Evolutionary conservation across 2,797 vertebrate genomes (phyloP).

Genomic region (Knipowitschia caucasica): DNA sequence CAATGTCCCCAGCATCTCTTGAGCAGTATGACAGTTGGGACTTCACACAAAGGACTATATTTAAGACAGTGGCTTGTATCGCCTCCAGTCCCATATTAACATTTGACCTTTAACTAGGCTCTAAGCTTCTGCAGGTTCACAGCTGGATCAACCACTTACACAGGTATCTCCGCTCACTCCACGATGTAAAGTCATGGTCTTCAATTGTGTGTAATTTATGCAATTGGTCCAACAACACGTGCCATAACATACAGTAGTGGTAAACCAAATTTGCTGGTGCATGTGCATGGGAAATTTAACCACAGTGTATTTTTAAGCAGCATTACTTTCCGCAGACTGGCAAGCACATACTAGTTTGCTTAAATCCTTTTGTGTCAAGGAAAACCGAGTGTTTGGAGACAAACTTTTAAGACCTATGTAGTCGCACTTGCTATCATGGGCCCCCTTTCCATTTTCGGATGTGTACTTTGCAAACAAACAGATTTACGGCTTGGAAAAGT

Average conservation of each 20-base stretch:
- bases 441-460: slow-evolving; percentile 2
- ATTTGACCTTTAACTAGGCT: slow-evolving; percentile 56
- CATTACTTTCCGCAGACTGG: not conserved
- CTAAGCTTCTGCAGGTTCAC: slow-evolving; percentile 59
- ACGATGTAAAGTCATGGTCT: not conserved
- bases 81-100: slow-evolving; percentile 66
- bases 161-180: not conserved
- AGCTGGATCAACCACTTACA: slow-evolving; percentile 43
- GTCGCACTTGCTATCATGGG: not conserved
- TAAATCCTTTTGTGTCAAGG: not conserved
- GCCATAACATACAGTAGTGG: not conserved
- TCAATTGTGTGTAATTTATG: not conserved
- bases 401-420: not conserved
- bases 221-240: not conserved
- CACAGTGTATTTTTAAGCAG: not conserved
- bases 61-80: slow-evolving; percentile 60
- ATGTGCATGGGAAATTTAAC: not conserved
- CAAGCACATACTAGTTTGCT: not conserved
- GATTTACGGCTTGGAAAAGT: slow-evolving; percentile 33
- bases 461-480: slow-evolving; percentile 50
- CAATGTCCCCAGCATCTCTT: slow-evolving; percentile 53
- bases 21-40: slow-evolving; percentile 49
- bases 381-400: not conserved
- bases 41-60: slow-evolving; percentile 58
- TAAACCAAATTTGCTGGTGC: not conserved